Conservation (phyloP, 2,888 invertebrate genomes). For the Blastobasis lacticolella region DNA sequence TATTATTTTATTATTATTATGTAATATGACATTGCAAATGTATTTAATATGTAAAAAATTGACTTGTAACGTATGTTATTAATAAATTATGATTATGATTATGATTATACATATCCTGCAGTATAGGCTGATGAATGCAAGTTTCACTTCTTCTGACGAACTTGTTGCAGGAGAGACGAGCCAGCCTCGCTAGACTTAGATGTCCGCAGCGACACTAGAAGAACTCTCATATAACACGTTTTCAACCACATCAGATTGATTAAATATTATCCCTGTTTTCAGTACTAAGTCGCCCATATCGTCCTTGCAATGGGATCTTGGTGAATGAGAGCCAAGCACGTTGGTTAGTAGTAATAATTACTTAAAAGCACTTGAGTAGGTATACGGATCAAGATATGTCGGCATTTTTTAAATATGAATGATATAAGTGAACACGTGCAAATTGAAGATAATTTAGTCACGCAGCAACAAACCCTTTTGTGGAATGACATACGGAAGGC, state of each 20-base stretch:
- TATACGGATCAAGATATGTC: constrained; percentile 11
- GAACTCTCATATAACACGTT: neutral
- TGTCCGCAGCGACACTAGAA: neutral
- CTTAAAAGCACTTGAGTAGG: constrained; percentile 12
- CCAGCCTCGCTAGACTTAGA: neutral
- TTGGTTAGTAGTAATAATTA: constrained; percentile 12
- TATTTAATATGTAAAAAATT: too few species aligned
- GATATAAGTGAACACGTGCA: too few species aligned
- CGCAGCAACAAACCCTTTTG: too few species aligned
- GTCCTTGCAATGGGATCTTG: constrained; percentile 4
- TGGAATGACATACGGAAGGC: too few species aligned
- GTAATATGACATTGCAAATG: too few species aligned
- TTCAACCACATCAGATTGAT: neutral
- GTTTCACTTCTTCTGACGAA: neutral
- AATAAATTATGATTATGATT: too few species aligned
- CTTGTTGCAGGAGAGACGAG: neutral
- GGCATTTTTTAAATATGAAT: too few species aligned
- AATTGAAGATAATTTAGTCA: too few species aligned
- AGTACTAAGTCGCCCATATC: constrained; percentile 1
- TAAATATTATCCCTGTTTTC: neutral
- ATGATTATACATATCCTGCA: constrained; percentile 1
- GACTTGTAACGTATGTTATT: too few species aligned
- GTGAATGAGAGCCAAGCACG: constrained; percentile 9
- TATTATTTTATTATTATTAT: too few species aligned
- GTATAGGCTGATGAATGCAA: neutral